These are phyloP conservation scores for Lasioglossum leucozonium DNA, from an alignment of 2,888 invertebrate species.

Conservation along the genomic window DNA sequence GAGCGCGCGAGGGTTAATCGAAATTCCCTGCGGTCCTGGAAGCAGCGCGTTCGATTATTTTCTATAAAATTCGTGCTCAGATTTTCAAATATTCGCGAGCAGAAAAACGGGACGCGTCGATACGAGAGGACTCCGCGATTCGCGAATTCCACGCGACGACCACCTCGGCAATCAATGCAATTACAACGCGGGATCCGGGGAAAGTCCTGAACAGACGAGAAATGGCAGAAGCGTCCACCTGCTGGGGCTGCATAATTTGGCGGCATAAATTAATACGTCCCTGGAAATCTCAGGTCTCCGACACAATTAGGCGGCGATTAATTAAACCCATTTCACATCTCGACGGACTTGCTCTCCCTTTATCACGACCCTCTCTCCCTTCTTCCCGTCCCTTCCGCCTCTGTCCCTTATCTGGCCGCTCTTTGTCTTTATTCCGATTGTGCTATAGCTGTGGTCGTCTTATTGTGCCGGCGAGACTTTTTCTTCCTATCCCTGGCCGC, in stretches of 20 bases:
- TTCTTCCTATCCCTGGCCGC: background rate
- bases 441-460: slow-evolving; percentile 42
- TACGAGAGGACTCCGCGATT: slow-evolving; percentile 15
- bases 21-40: background rate
- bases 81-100: background rate
- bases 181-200: slow-evolving; percentile 52
- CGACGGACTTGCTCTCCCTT: slow-evolving; percentile 68
- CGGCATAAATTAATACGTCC: slow-evolving; percentile 82
- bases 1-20: background rate
- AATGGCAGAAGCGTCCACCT: slow-evolving; percentile 75
- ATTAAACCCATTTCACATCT: slow-evolving; percentile 83
- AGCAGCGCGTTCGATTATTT: background rate
- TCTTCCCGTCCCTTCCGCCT: slow-evolving; percentile 18
- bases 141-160: slow-evolving; percentile 28
- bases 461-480: slow-evolving; percentile 28
- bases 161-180: slow-evolving; percentile 52
- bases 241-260: slow-evolving; percentile 80
- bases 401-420: slow-evolving; percentile 39
- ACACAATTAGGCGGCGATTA: slow-evolving; percentile 83
- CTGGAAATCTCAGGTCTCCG: slow-evolving; percentile 80
- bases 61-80: background rate
- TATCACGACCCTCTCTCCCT: slow-evolving; percentile 40
- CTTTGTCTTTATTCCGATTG: slow-evolving; percentile 55
- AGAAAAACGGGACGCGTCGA: background rate
- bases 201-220: slow-evolving; percentile 59